phyloP scores from a whole-genome alignment of 2,113 vertebrate species.

The Apteryx owenii region DNA sequence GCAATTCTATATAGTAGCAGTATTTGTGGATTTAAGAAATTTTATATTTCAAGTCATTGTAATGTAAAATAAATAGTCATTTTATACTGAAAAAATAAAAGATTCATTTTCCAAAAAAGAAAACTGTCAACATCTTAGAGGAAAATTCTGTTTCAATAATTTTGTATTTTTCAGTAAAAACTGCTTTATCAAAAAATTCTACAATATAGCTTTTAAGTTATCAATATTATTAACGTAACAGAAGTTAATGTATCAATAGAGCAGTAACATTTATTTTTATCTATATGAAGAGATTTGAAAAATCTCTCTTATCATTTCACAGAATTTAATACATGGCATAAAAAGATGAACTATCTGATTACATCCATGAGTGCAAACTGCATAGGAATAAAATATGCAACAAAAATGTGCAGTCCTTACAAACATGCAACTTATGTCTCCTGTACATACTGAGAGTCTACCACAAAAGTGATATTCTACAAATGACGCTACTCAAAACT shows the following conservation, averaged over 20 bases:
- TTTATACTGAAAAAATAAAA: neutral
- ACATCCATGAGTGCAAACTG: neutral
- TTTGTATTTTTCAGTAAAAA: neutral
- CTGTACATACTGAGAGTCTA: neutral
- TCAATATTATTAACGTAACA: neutral
- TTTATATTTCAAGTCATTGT: neutral
- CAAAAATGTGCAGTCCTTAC: neutral
- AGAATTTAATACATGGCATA: neutral
- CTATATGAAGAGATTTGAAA: neutral
- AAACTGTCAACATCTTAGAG: neutral
- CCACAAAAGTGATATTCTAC: neutral
- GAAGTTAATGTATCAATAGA: neutral
- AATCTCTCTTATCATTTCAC: neutral
- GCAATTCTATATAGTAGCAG: neutral
- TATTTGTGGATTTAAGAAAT: neutral
- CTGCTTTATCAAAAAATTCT: neutral
- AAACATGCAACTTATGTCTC: neutral
- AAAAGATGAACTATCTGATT: neutral
- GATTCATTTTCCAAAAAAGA: neutral
- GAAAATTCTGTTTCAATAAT: neutral
- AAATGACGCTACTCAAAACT: neutral
- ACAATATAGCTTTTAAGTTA: neutral
- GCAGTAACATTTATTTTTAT: neutral
- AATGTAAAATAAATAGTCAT: neutral
- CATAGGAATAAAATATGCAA: neutral